These are phyloP conservation scores for Oscheius sp. DNA, from an alignment of 2,888 invertebrate genomes.

Conservation along the genomic window DNA sequence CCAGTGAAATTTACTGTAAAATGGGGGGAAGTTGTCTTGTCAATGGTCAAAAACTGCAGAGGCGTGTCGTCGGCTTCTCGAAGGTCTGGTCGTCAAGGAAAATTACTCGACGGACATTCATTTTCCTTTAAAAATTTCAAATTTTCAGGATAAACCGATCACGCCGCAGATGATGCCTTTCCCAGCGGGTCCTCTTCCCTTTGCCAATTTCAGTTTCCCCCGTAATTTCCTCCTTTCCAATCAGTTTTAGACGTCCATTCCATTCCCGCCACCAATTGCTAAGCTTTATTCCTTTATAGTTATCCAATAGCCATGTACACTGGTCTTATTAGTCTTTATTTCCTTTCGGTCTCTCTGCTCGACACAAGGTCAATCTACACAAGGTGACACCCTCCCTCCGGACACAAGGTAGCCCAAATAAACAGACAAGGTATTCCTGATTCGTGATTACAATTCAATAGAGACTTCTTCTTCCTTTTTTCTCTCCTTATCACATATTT, in stretches of 20 bases:
- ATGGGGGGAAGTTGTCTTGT: too few species aligned
- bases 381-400: neutral
- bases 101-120: neutral
- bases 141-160: slow-evolving; percentile 61
- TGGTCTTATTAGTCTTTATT: neutral
- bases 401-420: slow-evolving; percentile 20
- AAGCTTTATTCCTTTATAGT: slow-evolving; percentile 30
- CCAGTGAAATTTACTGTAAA: too few species aligned
- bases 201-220: slow-evolving; percentile 57
- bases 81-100: too few species aligned
- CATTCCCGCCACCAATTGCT: neutral
- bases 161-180: slow-evolving; percentile 63
- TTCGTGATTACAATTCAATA: slow-evolving; percentile 22
- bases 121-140: neutral
- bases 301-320: neutral
- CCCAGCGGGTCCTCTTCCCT: slow-evolving; percentile 52
- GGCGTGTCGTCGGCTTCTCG: too few species aligned
- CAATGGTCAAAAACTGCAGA: too few species aligned
- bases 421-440: slow-evolving; percentile 33
- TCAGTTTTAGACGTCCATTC: slow-evolving; percentile 42
- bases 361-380: slow-evolving; percentile 19
- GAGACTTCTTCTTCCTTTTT: neutral
- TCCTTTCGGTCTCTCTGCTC: slow-evolving; percentile 13
- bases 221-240: slow-evolving; percentile 51
- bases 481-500: slow-evolving; percentile 17